Conservation (phyloP, 2,797 vertebrate genomes). For the Carduelis carduelis region DNA sequence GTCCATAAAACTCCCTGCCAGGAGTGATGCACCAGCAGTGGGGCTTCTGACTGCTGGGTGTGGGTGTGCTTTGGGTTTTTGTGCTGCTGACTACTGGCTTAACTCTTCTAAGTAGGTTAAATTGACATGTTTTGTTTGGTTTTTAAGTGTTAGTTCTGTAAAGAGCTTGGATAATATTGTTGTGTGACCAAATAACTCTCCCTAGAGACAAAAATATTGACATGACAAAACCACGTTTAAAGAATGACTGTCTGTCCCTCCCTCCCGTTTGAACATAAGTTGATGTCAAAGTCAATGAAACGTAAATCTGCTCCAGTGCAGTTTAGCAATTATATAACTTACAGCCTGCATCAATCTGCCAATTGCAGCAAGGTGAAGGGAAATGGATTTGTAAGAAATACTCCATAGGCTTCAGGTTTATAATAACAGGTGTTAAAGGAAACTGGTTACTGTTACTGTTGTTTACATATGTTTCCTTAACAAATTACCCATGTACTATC, state of each 20-base stretch:
- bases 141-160: not conserved
- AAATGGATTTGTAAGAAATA: not conserved
- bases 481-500: not conserved
- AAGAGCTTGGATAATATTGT: slow-evolving; percentile 14
- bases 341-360: not conserved
- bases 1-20: not conserved
- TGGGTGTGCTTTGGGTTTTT: not conserved
- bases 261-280: not conserved
- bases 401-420: not conserved
- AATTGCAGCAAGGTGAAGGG: not conserved
- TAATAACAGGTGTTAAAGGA: not conserved
- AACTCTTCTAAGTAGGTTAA: not conserved
- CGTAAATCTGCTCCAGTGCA: not conserved
- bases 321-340: not conserved
- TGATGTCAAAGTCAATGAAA: not conserved
- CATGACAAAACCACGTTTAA: not conserved
- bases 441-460: not conserved
- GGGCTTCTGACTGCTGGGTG: not conserved
- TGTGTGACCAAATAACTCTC: slow-evolving; percentile 24
- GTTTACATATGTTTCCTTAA: not conserved
- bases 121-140: not conserved
- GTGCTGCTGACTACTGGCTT: not conserved
- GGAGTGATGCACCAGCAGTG: not conserved
- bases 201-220: slow-evolving; percentile 38
- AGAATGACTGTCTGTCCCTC: not conserved